Conservation (phyloP, 2,888 invertebrate species). For the Allophyes oxyacanthae region DNA sequence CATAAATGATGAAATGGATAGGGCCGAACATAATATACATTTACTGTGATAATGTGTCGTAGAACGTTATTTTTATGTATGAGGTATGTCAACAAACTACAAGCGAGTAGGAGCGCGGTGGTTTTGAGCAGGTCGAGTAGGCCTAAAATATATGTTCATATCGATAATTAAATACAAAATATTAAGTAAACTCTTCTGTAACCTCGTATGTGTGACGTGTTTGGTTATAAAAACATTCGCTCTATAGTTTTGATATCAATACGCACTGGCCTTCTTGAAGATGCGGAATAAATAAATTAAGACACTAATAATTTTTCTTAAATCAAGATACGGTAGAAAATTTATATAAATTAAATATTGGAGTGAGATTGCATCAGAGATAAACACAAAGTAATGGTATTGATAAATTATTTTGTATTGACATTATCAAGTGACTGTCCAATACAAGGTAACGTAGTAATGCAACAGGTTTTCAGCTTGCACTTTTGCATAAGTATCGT, state of each 20-base stretch:
- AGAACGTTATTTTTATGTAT: slow-evolving; percentile 23
- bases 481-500: slow-evolving; percentile 11
- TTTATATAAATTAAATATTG: not conserved
- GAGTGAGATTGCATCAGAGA: not conserved
- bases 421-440: not conserved
- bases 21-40: slow-evolving; percentile 1
- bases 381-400: not conserved
- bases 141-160: not conserved
- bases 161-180: slow-evolving; percentile 7
- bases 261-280: too few relatives aligned
- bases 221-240: too few relatives aligned
- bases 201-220: too few relatives aligned
- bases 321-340: too few relatives aligned
- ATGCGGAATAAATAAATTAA: too few relatives aligned
- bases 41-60: slow-evolving; percentile 14
- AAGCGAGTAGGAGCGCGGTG: slow-evolving; percentile 1
- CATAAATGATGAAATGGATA: slow-evolving; percentile 3
- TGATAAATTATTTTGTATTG: slow-evolving; percentile 5
- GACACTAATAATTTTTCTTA: too few relatives aligned
- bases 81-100: slow-evolving; percentile 22
- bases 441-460: slow-evolving; percentile 17
- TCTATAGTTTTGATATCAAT: too few relatives aligned
- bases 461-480: slow-evolving; percentile 19
- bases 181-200: not conserved
- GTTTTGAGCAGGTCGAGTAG: slow-evolving; percentile 1